Evolutionary conservation across 2,797 vertebrate genomes (phyloP).

Genomic region (Clarias laeviceps): DNA sequence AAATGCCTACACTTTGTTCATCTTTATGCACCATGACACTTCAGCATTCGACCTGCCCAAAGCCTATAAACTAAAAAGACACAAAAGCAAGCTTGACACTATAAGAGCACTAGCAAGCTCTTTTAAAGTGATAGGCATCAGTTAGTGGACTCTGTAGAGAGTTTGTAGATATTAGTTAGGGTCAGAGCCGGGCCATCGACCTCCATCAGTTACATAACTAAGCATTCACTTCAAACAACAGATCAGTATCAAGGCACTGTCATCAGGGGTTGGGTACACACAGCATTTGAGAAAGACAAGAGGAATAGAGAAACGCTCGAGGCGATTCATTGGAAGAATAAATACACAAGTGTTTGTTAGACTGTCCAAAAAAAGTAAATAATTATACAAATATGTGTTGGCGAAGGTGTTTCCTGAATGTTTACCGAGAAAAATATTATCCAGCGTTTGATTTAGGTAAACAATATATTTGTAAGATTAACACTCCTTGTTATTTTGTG

Average conservation of each 20-base stretch:
- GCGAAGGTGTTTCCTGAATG: conserved; percentile 7
- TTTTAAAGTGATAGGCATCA: conserved; percentile 35
- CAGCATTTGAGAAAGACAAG: conserved; percentile 52
- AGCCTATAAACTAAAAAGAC: conserved; percentile 24
- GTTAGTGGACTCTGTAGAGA: conserved; percentile 15
- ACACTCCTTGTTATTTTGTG: background rate
- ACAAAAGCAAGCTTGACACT: conserved; percentile 7
- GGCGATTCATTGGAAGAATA: conserved; percentile 13
- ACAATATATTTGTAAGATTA: background rate
- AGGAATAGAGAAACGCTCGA: conserved; percentile 23
- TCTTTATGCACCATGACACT: conserved; percentile 19
- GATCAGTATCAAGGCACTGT: conserved; percentile 67
- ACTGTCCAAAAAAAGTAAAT: conserved; percentile 27
- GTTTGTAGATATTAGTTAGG: conserved; percentile 39
- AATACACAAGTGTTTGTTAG: conserved; percentile 23
- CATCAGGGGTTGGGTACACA: conserved; percentile 53
- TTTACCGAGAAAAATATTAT: conserved; percentile 9
- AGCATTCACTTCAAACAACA: conserved; percentile 55
- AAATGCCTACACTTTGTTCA: conserved; percentile 1
- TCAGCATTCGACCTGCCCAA: conserved; percentile 20
- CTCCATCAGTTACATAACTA: conserved; percentile 68
- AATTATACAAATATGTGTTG: conserved; percentile 19
- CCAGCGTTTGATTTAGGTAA: background rate
- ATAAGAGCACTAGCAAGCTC: conserved; percentile 7
- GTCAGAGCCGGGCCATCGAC: conserved; percentile 64